Conservation (phyloP, 2,888 invertebrate species). For the Marasmarcha lunaedactyla region DNA sequence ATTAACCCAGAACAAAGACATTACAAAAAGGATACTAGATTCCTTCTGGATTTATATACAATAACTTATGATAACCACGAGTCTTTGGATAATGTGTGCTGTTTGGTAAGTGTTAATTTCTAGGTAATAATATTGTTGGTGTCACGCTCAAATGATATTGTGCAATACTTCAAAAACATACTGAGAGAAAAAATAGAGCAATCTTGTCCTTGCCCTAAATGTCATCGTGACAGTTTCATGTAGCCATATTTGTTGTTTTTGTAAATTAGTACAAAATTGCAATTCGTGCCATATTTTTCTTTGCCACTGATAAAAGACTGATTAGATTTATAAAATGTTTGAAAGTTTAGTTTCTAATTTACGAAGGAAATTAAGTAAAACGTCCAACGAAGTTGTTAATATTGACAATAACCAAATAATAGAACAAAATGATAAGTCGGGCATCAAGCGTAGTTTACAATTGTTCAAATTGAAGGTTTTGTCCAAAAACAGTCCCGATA, state of each 20-base stretch:
- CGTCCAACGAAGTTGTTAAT: constrained; percentile 29
- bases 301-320: constrained; percentile 56
- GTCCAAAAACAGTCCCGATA: constrained; percentile 21
- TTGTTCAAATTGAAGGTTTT: constrained; percentile 46
- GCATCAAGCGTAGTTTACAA: constrained; percentile 39
- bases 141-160: too few relatives aligned
- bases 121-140: neutral
- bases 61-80: constrained; percentile 88
- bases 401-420: constrained; percentile 18
- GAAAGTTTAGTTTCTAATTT: constrained; percentile 52
- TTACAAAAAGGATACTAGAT: constrained; percentile 89
- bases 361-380: constrained; percentile 51
- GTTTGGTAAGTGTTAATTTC: constrained; percentile 65
- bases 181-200: constrained; percentile 4
- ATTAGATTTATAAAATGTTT: constrained; percentile 55
- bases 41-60: constrained; percentile 86
- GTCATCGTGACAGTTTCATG: constrained; percentile 32
- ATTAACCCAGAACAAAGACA: constrained; percentile 75
- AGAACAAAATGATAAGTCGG: constrained; percentile 34
- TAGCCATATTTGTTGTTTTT: constrained; percentile 28
- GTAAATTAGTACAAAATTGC: constrained; percentile 26
- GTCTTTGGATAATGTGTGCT: constrained; percentile 78
- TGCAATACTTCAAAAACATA: too few relatives aligned
- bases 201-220: constrained; percentile 45
- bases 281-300: constrained; percentile 41